Base-by-base conservation (phyloP, 2,113 vertebrate species). In the Pycnonotus jocosus region DNA sequence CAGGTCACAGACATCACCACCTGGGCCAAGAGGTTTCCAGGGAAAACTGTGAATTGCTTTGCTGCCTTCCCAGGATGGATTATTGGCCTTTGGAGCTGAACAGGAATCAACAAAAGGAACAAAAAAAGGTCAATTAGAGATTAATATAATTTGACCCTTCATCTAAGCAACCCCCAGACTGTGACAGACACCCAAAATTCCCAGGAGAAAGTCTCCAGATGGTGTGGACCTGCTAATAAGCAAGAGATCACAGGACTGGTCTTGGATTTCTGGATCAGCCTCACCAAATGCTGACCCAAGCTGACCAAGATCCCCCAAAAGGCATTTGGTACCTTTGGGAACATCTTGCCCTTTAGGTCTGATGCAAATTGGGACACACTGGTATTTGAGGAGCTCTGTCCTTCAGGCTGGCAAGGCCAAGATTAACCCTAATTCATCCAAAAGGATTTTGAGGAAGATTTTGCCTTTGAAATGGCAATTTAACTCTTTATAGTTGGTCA, bases 351-450 rank as follows among this genome's bases (percentile, higher is more conserved):
- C 40, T 19, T 18, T 28, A 42, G 33, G 8, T 28, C 12, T 0
- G 0, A 53, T 17, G 28, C 19, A 70, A 66, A 54, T 1, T 0
- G 0, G 19, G 28, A 24, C 16, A 18, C 0, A 0, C 0, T 14
- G 31, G 40, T 30, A 24, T 23, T 12, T 0, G 4, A 37, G 11
- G 24, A 37, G 18, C n/a, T 62, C 23, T 50, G 15, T 30, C 24
- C 57, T 65, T 53, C 42, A 21, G 1, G 0, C 12, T 21, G 42
- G 38, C 65, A 30, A 3, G 6, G 38, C 7, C 3, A 9, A 5
- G 6, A 16, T 48, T 77, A 69, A n/a, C 31, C 30, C 10, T 50
- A 21, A 38, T 0, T 0, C 5, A 31, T 22, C 61, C 81, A 38
- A 38, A 54, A 71, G 9, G 25, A 40, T 71, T 31, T 15, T 22